Base-by-base conservation (phyloP, 2,888 invertebrate genomes). In the Xanthostigma xanthostigma region DNA sequence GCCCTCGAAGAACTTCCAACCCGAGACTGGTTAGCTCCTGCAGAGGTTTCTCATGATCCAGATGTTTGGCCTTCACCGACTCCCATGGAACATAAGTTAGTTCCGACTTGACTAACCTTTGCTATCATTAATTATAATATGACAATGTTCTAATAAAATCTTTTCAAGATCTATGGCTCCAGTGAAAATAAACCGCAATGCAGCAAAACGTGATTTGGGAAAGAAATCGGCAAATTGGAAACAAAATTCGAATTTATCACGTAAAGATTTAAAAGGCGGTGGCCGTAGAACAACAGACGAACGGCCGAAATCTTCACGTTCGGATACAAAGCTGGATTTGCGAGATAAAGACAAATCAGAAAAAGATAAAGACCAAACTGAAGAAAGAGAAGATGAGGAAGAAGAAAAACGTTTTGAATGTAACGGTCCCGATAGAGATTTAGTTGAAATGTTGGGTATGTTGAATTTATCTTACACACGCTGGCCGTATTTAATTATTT, bases 401-500 rank as follows among this genome's bases (percentile, higher is more conserved):
- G 86, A 86, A 50, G 90, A 90, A 58, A 79, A 81, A 59, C 82
- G 84, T 65, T 96, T 93, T 72, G 93, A 94, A 61, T 76, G 77
- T 56, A 73, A 79, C 51, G 84, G 81, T 11, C 76, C 85, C 59
- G 96, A 97, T 65, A 78, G 84, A 34, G 96, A 95, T 63, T 74
- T 97, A 50, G 93, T 94, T 12, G 96, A 97, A 61, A 84, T 89
- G 72, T 72, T 94, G 54, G 84, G 84, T 84, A 60, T 63, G 65
- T 49, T 36, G 17, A 41, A 10, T 13, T 5, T 12, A 41, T 40
- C 9, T 13, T 6, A 27, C 27, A 6, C 27, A 27, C n/a, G 36
- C 49, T 45, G n/a, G 13, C 11, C 8, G 41, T 12, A 14, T 13
- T 47, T 52, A 37, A 40, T 17, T 43, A 45, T 40, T 46, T 45